Evolutionary conservation across 2,888 invertebrate genomes (phyloP).

Genomic region (Chrysolina oricalcia): DNA sequence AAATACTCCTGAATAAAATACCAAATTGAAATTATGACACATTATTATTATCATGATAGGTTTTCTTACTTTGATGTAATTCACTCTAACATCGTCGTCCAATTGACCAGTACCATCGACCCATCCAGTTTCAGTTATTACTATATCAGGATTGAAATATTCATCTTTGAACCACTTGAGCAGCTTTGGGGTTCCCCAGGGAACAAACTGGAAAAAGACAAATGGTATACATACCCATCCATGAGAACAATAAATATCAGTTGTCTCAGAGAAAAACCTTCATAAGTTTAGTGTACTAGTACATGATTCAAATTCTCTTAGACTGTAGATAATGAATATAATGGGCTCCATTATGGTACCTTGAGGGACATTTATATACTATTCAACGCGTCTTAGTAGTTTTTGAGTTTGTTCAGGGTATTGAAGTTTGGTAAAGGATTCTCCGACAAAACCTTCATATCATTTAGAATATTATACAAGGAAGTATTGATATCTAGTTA

Average conservation of each 20-base stretch:
- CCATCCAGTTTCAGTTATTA: constrained; percentile 76
- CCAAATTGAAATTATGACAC: background rate
- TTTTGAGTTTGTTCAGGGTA: too few relatives aligned
- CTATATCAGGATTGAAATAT: constrained; percentile 73
- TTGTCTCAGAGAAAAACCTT: too few relatives aligned
- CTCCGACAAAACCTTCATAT: too few relatives aligned
- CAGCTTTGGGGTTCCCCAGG: constrained; percentile 75
- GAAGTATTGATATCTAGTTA: too few relatives aligned
- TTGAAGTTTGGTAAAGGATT: too few relatives aligned
- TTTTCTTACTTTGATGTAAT: constrained; percentile 71
- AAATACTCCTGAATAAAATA: background rate
- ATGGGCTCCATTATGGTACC: background rate
- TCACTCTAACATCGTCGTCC: constrained; percentile 74
- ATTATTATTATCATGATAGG: background rate
- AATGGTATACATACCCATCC: background rate
- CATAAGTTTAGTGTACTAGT: too few relatives aligned
- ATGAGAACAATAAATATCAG: background rate
- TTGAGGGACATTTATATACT: background rate
- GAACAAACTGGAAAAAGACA: constrained; percentile 69
- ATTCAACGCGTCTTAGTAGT: too few relatives aligned
- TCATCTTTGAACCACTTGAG: constrained; percentile 69
- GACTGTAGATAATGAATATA: background rate
- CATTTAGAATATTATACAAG: too few relatives aligned
- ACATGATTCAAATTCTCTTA: background rate
- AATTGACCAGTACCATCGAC: constrained; percentile 69